These are phyloP conservation scores for Gastracanthus pulcherrimus DNA, from an alignment of 2,888 invertebrate genomes.

Conservation along the genomic window DNA sequence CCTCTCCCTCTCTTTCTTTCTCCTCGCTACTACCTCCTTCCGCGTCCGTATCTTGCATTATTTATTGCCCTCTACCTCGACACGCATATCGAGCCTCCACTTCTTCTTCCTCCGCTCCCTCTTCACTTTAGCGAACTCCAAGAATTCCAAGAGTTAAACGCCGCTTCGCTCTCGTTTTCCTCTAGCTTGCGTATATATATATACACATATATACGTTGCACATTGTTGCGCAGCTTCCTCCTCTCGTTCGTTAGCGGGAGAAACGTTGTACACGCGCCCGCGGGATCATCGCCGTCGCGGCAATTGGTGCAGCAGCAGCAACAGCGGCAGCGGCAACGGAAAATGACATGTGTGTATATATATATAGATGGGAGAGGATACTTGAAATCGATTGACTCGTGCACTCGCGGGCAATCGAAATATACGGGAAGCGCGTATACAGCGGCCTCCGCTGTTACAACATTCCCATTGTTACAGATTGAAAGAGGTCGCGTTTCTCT, in stretches of 20 bases:
- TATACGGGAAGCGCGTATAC: conserved; percentile 44
- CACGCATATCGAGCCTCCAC: background rate
- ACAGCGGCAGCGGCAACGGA: too few species aligned
- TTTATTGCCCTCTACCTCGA: background rate
- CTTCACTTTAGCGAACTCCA: background rate
- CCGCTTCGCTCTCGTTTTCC: background rate
- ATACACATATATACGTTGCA: background rate
- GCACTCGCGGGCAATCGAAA: conserved; percentile 35
- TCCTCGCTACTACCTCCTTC: too few species aligned
- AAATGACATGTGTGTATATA: background rate
- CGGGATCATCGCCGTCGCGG: conserved; percentile 25
- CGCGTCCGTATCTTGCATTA: conserved; percentile 9
- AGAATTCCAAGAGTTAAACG: conserved; percentile 1
- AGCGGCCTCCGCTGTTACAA: conserved; percentile 39
- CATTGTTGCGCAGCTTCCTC: background rate
- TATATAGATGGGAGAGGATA: too few species aligned
- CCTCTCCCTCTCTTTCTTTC: conserved; percentile 26
- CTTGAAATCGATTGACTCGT: conserved; percentile 52
- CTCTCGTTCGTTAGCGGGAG: background rate
- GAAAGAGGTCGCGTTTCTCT: conserved; percentile 61
- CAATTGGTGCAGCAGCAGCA: too few species aligned
- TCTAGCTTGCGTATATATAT: background rate
- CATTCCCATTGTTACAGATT: conserved; percentile 61
- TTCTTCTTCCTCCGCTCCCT: background rate
- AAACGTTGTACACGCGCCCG: background rate